Percentiles rank a stretch among this genome's conserved stretches.
Evolutionary conservation across 2,113 vertebrate genomes (phyloP).

Genomic region (Triplophysa dalaica): DNA sequence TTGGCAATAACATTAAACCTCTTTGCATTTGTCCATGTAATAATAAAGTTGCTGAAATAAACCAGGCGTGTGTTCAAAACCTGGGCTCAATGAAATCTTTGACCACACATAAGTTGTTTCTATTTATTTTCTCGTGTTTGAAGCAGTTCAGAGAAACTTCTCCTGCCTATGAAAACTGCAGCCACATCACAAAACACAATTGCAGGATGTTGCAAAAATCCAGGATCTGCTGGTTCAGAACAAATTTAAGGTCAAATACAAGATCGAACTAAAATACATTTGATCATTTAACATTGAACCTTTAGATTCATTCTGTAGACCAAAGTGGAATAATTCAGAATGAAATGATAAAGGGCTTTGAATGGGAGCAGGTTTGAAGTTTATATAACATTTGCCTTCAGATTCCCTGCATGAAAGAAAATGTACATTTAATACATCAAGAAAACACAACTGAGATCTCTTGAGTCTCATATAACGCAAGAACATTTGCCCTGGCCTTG

Average conservation of each 20-base stretch:
- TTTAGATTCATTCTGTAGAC: background rate
- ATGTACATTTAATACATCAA: no score
- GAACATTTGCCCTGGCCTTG: background rate
- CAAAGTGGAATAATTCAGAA: background rate
- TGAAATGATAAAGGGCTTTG: background rate
- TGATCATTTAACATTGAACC: background rate
- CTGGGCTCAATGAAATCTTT: slow-evolving; percentile 44
- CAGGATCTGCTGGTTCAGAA: background rate
- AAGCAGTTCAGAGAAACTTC: slow-evolving; percentile 45
- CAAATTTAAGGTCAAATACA: background rate
- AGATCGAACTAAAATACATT: background rate
- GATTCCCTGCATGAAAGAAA: no score
- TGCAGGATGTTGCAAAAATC: background rate
- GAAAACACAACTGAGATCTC: no score
- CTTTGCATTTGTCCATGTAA: slow-evolving; percentile 36
- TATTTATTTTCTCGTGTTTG: slow-evolving; percentile 57
- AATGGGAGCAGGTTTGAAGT: background rate
- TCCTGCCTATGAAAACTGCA: slow-evolving; percentile 16
- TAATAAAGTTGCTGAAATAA: slow-evolving; percentile 40
- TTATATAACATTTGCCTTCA: background rate
- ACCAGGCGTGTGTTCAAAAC: slow-evolving; percentile 47
- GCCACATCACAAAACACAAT: slow-evolving; percentile 37
- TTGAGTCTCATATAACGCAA: no score
- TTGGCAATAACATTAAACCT: background rate
- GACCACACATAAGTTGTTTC: slow-evolving; percentile 52